phyloP scores from a whole-genome alignment of 2,113 vertebrate genomes.

The Erpornis zantholeuca region DNA sequence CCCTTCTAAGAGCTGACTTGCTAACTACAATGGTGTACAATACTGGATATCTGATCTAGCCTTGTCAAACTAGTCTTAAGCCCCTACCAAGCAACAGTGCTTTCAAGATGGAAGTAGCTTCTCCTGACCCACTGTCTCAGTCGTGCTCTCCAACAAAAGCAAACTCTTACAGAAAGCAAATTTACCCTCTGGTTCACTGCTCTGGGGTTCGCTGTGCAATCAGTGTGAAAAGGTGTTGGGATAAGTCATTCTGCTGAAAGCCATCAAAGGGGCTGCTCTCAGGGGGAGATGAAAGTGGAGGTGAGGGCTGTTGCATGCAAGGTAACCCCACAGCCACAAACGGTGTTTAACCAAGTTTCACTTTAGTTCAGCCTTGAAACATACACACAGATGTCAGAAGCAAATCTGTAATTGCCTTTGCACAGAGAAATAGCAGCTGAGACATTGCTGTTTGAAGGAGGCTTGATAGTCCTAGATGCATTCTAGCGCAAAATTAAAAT shows the following conservation, averaged over 20 bases:
- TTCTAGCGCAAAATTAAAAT: background rate
- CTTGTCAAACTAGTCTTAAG: background rate
- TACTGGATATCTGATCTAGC: background rate
- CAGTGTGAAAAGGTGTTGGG: background rate
- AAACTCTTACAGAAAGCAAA: background rate
- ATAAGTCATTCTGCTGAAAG: slow-evolving; percentile 5
- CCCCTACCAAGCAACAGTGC: background rate
- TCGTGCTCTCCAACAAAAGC: background rate
- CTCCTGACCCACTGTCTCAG: background rate
- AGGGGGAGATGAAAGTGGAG: background rate
- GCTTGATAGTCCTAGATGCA: background rate
- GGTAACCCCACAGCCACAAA: background rate
- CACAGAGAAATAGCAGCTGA: background rate
- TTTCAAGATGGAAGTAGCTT: slow-evolving; percentile 14
- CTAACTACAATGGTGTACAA: background rate
- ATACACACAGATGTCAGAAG: background rate
- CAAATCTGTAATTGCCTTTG: background rate
- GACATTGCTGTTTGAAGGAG: background rate
- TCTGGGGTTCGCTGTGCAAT: background rate
- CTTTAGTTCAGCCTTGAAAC: background rate
- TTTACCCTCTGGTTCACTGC: background rate
- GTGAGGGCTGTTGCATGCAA: background rate
- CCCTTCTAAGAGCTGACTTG: slow-evolving; percentile 6
- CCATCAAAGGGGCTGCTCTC: background rate
- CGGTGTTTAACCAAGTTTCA: background rate